Percentiles rank a stretch among this genome's conserved stretches.
These are phyloP conservation scores for Jacana jacana DNA, from an alignment of 2,113 vertebrate genomes.

Conservation along the genomic window DNA sequence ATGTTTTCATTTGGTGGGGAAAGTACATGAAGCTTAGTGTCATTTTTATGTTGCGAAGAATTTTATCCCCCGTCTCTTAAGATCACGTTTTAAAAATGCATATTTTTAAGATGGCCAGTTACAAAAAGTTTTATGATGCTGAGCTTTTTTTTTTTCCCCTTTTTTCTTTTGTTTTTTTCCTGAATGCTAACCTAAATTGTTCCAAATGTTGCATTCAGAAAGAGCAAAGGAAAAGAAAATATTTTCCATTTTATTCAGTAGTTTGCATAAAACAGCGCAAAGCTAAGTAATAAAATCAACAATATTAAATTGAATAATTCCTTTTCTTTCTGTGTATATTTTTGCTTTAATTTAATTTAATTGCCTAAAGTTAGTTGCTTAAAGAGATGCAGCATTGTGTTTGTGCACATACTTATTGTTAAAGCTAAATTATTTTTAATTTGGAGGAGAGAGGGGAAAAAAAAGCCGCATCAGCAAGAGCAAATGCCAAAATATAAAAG, in stretches of 20 bases:
- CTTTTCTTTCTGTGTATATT: constrained; percentile 76
- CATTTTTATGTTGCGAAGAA: neutral
- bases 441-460: constrained; percentile 70
- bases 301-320: constrained; percentile 83
- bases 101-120: constrained; percentile 53
- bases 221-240: constrained; percentile 33
- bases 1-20: neutral
- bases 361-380: constrained; percentile 84
- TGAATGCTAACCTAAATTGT: constrained; percentile 44
- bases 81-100: neutral
- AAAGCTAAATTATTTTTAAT: constrained; percentile 88
- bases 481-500: constrained; percentile 91
- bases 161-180: neutral
- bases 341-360: constrained; percentile 84
- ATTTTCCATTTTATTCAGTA: constrained; percentile 54
- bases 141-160: neutral
- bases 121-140: constrained; percentile 66
- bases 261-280: constrained; percentile 73
- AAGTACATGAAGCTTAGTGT: constrained; percentile 31
- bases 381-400: constrained; percentile 79
- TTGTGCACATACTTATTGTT: constrained; percentile 77
- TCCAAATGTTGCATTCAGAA: constrained; percentile 37
- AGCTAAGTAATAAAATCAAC: constrained; percentile 81
- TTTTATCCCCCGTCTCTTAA: neutral
- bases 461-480: constrained; percentile 82